Base-by-base conservation (phyloP, 2,113 vertebrate genomes). In the Stegastes partitus region DNA sequence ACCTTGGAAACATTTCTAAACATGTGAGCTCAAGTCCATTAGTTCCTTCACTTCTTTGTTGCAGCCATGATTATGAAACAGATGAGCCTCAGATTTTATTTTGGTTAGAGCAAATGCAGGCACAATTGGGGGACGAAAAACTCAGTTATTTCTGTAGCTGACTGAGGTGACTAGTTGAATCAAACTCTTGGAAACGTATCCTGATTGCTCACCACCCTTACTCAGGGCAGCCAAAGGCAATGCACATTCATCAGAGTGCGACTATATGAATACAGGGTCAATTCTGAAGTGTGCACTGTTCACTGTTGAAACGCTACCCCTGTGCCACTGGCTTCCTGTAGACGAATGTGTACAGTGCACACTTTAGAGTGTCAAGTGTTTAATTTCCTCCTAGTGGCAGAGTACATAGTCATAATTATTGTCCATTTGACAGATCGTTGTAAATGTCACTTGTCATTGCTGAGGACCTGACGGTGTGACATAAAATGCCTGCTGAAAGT, bases 1-100 rank as follows among this genome's bases (percentile, higher is more conserved):
- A 76, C 65, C 74, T 85, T 84, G 80, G 84, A 89, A 92, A 85
- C 56, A 37, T 61, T 70, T 72, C n/a, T 67, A 56, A 70, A 34
- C 23, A 53, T 73, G 59, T 39, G 57, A 79, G 61, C 59, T 56
- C 21, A n/a, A 25, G 44, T 39, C 42, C 64, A 56, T 82, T n/a
- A 14, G 21, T 67, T 80, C 54, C 54, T 79, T 63, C 56, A 69
- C 53, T 61, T 84, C 34, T 74, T 83, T 15, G 44, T 58, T 55
- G 44, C 31, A 74, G 77, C 58, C 37, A 19, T 6, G 65, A 75
- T 56, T 42, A 47, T 65, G 67, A 80, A 64, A 37, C 55, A 51
- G 18, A 73, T 68, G 62, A 73, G 22, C 67, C 26, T 61, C 28
- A 11, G 28, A 23, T 74, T 61, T 70, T 16, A 37, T 70, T 87